Evolutionary conservation across 92 coral and sea anemone genomes (phyloP), one percentile per base, ranked within the genome.

Genomic region (Porites divaricata): DNA sequence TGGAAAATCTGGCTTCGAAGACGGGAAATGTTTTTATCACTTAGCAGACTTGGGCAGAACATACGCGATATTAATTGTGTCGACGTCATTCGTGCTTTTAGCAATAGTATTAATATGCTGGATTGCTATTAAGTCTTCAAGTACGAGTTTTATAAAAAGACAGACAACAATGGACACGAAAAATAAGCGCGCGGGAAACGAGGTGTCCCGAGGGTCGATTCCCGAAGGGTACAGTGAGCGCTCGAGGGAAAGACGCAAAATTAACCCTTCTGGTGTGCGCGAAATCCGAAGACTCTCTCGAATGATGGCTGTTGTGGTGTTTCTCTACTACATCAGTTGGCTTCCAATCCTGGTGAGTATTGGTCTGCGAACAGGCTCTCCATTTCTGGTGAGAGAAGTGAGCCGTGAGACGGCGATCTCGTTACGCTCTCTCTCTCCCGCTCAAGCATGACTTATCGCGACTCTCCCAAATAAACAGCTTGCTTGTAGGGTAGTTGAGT

Each of bases 291-390:
- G 86, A 63, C 69, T 94, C 64, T 92, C 95, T 1, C 74, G 48
- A 9, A 93, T 89, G 89, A 91, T 94, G 98, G 91, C 93, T 14
- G 77, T 87, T 15, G 95, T 94, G 11, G 90, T 92, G 58, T n/a
- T 87, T 24, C 81, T 94, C 20, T 94, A 94, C 75, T 92, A 89
- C 49, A 54, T 92, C 45, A 92, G 95, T 71, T 94, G 95, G 95
- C 71, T 94, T 24, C 98, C 98, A 19, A 80, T 94, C 65, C 74
- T 94, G 95, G 98, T 94, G 62, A 87, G 99, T 81, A 62, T 58
- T 25, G 1, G 16, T n/a, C n/a, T n/a, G n/a, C n/a, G n/a, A n/a
- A n/a, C n/a, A n/a, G n/a, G n/a, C n/a, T n/a, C n/a, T n/a, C n/a
- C n/a, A n/a, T n/a, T n/a, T n/a, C n/a, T n/a, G n/a, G n/a, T n/a